Conservation (phyloP, 2,888 invertebrate genomes). For the Hypomecis punctinalis region DNA sequence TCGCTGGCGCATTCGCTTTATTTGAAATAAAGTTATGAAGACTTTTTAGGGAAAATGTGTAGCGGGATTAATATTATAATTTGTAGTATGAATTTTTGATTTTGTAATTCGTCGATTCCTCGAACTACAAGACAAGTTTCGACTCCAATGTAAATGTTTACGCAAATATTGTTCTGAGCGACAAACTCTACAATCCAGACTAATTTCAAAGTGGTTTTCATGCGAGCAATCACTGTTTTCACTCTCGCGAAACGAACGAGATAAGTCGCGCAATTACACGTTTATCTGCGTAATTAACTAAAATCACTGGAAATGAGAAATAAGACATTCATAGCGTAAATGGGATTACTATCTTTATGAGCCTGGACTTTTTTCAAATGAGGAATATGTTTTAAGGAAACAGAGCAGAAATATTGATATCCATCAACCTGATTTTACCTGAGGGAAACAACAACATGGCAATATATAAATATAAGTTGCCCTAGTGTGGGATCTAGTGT, state of each 20-base stretch:
- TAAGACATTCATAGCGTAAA: slow-evolving; percentile 35
- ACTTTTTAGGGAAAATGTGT: no score
- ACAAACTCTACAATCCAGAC: slow-evolving; percentile 55
- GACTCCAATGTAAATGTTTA: slow-evolving; percentile 44
- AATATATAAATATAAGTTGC: no score
- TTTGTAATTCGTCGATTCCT: neutral
- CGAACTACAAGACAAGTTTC: slow-evolving; percentile 36
- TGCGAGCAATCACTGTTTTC: slow-evolving; percentile 59
- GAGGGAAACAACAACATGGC: no score
- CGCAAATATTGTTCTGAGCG: slow-evolving; percentile 34
- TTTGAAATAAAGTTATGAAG: no score
- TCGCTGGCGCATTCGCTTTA: no score
- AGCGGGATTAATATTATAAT: no score
- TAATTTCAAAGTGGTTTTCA: slow-evolving; percentile 55
- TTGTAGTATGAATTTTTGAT: no score
- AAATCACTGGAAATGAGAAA: slow-evolving; percentile 52
- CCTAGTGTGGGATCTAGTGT: no score
- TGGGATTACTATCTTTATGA: slow-evolving; percentile 23
- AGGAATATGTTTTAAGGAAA: neutral
- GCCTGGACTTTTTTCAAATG: neutral
- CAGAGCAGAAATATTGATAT: neutral
- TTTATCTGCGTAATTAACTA: slow-evolving; percentile 56
- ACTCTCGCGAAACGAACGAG: slow-evolving; percentile 55
- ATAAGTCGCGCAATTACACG: slow-evolving; percentile 51
- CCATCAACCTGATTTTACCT: no score